phyloP scores from a whole-genome alignment of 2,888 invertebrate species.

The Congeria kusceri region DNA sequence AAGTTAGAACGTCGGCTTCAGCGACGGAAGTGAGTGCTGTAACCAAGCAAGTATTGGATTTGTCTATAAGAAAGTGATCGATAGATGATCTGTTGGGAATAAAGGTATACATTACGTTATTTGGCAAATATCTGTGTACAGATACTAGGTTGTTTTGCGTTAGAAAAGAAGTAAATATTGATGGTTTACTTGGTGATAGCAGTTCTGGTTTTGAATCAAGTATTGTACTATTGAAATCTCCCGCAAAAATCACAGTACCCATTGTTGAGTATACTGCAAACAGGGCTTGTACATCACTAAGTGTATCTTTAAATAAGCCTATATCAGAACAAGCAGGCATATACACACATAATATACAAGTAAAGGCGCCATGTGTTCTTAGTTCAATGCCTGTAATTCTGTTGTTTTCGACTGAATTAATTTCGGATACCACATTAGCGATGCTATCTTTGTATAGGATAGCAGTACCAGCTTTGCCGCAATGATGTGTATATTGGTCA shows the following conservation, averaged over 20 bases:
- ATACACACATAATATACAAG: neutral
- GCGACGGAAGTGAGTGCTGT: neutral
- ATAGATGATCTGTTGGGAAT: neutral
- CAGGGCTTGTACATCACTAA: neutral
- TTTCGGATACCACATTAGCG: neutral
- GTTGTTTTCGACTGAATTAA: neutral
- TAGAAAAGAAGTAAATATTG: neutral
- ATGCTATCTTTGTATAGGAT: neutral
- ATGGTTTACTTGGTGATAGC: neutral
- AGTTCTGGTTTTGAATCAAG: neutral
- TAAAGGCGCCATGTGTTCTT: neutral
- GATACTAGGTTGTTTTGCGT: conserved; percentile 2
- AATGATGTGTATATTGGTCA: neutral
- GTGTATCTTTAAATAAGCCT: neutral
- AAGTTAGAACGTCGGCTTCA: neutral
- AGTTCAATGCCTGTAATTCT: neutral
- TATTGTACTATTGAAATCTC: conserved; percentile 5
- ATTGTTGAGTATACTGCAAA: neutral
- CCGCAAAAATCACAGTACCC: neutral
- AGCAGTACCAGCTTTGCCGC: neutral
- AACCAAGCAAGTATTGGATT: neutral
- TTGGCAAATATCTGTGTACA: neutral
- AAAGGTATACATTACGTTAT: conserved; percentile 15
- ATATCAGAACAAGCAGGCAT: neutral
- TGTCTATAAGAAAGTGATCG: conserved; percentile 23